Conservation (phyloP, 2,888 invertebrate genomes). For the Frankliniella intonsa region DNA sequence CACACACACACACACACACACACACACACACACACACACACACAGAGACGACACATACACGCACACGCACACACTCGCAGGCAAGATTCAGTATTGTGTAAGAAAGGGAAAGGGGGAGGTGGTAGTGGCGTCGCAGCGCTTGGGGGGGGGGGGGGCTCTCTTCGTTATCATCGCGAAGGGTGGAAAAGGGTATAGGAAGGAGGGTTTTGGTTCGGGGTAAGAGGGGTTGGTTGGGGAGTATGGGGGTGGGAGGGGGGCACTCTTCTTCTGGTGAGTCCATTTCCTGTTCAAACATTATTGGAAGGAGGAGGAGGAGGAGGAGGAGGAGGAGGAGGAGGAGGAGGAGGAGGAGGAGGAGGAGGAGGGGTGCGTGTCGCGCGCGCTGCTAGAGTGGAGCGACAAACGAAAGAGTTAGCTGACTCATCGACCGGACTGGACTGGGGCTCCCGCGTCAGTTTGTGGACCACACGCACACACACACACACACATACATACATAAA, state of each 20-base stretch:
- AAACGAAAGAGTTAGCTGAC: neutral
- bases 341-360: neutral
- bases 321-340: neutral
- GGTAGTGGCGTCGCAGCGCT: neutral
- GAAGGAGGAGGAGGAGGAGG: neutral
- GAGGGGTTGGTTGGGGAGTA: too few relatives aligned
- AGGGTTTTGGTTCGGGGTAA: neutral
- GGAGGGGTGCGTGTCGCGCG: neutral
- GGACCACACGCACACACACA: too few relatives aligned
- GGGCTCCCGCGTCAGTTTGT: too few relatives aligned
- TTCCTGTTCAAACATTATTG: slow-evolving; percentile 17
- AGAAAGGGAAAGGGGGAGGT: too few relatives aligned
- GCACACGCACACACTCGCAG: too few relatives aligned
- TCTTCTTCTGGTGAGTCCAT: neutral
- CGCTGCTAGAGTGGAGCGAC: too few relatives aligned
- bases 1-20: too few relatives aligned
- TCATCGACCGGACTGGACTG: neutral
- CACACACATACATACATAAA: too few relatives aligned
- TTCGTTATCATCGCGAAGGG: neutral
- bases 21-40: too few relatives aligned
- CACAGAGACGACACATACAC: too few relatives aligned
- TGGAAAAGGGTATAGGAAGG: neutral
- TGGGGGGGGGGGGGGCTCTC: too few relatives aligned
- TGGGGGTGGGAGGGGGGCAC: neutral
- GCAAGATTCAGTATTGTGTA: too few relatives aligned